Percentiles rank a stretch among this genome's conserved stretches.
These are phyloP conservation scores for Spizella passerina DNA, from an alignment of 2,797 vertebrate species.

Conservation along the genomic window DNA sequence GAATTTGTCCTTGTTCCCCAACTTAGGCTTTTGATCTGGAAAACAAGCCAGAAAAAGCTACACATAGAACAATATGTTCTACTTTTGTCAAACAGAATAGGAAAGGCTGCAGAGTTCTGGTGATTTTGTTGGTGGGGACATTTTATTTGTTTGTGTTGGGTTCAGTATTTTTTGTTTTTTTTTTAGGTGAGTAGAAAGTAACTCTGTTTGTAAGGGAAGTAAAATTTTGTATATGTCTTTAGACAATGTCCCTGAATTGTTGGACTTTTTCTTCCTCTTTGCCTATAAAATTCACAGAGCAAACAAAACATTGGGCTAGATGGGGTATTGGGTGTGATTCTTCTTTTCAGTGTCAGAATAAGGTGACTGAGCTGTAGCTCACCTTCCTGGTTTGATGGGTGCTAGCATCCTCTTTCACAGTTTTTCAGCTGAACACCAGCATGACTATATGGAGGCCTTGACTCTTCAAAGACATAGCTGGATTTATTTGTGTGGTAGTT, in stretches of 20 bases:
- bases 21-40: slow-evolving; percentile 4
- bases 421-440: not conserved
- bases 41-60: slow-evolving; percentile 12
- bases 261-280: not conserved
- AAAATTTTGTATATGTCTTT: not conserved
- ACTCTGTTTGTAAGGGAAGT: not conserved
- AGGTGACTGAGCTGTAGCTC: not conserved
- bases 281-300: not conserved
- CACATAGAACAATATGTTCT: not conserved
- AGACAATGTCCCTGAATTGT: not conserved
- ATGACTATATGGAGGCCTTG: not conserved
- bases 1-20: not conserved
- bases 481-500: not conserved
- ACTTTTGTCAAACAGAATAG: not conserved
- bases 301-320: not conserved
- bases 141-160: not conserved
- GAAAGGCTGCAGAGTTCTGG: not conserved
- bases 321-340: not conserved
- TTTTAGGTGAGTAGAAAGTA: not conserved
- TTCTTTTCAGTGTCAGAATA: not conserved
- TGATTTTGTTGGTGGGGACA: not conserved
- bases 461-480: not conserved
- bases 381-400: not conserved
- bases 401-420: not conserved
- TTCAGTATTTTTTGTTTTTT: not conserved